Base-by-base conservation (phyloP, 2,113 vertebrate genomes). In the Grus americana region DNA sequence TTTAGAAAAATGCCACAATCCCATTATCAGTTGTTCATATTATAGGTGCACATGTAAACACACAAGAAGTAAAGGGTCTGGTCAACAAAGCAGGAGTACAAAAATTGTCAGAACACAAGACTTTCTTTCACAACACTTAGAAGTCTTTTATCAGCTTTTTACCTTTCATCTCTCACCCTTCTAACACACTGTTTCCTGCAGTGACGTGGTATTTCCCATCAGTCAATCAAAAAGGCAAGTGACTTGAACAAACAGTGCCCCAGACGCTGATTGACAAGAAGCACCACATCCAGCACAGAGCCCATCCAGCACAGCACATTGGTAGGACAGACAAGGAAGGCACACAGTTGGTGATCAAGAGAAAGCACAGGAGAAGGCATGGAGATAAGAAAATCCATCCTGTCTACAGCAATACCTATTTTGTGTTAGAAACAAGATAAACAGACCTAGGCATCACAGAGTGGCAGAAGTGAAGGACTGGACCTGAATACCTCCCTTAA, bases 371-470 rank as follows among this genome's bases (percentile, higher is more conserved):
- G 9, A 85, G 23, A 66, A 93, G 42, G 49, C 2, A 62, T 7
- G 12, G 55, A 96, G n/a, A 74, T 68, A 84, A 81, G 82, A 91
- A 92, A 92, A 96, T 67, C 72, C 74, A 75, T 32, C 71, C 58
- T 93, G 49, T 75, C 74, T 76, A 83, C 24, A 74, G 65, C 61
- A 88, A 54, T 88, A 44, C 7, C 65, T 81, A 2, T 55, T 67
- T 79, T 79, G 81, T 58, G 72, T 47, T 89, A 84, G 61, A 88
- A 91, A 86, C 23, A 68, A 55, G 19, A 75, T 30, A 71, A 79
- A 71, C 9, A 63, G 32, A 83, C 59, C 57, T 29, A 59, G 61
- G 81, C 26, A 70, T 59, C 22, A 66, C 0, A 0, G 27, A 93
- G 27, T 36, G 36, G 42, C 49, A 47, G 6, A 73, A 92, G 24